Conservation (phyloP, 2,113 vertebrate genomes). For the Pseudorectes ferrugineus region DNA sequence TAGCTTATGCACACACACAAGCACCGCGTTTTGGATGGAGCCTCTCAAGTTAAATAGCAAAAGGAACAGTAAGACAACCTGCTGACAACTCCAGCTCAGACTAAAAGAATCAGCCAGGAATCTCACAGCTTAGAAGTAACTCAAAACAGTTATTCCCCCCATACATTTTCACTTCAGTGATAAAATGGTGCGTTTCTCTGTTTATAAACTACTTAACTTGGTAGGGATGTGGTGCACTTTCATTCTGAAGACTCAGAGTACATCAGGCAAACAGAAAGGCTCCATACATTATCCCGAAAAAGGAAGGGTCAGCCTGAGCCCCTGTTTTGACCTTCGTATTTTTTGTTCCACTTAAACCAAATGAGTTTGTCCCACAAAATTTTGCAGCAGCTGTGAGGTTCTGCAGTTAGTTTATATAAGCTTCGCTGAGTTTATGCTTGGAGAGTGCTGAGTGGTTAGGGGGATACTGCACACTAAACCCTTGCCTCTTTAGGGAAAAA, state of each 20-base stretch:
- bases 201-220: background rate
- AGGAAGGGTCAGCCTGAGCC: background rate
- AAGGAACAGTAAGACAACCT: conserved; percentile 48
- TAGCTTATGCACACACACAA: conserved; percentile 8
- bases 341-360: conserved; percentile 35
- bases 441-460: conserved; percentile 24
- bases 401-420: conserved; percentile 58
- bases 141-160: conserved; percentile 4
- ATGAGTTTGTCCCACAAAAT: conserved; percentile 9
- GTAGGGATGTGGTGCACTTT: background rate
- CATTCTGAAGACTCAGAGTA: background rate
- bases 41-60: conserved; percentile 16
- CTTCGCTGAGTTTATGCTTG: conserved; percentile 56
- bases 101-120: conserved; percentile 15
- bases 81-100: conserved; percentile 48
- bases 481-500: conserved; percentile 53
- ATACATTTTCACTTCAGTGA: background rate
- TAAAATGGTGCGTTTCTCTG: conserved; percentile 1
- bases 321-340: background rate
- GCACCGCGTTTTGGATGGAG: background rate
- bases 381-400: conserved; percentile 54
- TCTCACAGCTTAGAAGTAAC: conserved; percentile 23
- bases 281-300: background rate
- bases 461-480: background rate
- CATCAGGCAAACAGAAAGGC: background rate